A percentile compares a stretch with the other conserved stretches of the same genome.
Evolutionary conservation across 2,888 invertebrate species (phyloP).

Genomic region (Agrotis ipsilon): DNA sequence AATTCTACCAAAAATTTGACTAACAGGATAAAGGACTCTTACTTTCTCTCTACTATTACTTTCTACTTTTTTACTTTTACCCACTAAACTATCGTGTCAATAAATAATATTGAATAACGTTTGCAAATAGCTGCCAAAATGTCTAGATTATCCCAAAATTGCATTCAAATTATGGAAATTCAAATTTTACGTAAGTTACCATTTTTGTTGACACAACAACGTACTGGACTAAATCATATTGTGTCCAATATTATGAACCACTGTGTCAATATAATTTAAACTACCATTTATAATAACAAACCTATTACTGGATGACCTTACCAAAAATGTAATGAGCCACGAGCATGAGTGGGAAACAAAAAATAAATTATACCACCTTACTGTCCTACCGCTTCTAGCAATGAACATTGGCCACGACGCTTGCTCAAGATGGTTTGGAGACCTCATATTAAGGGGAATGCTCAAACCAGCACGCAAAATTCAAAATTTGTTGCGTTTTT

Average conservation of each 20-base stretch:
- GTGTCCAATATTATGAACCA: not conserved
- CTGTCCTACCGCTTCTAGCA: no score
- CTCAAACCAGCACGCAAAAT: no score
- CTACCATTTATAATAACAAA: not conserved
- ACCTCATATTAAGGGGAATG: no score
- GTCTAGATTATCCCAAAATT: not conserved
- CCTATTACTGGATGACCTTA: not conserved
- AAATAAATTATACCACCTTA: not conserved
- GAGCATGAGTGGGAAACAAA: not conserved
- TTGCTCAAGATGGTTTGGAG: no score
- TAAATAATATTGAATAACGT: no score
- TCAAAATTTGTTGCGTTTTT: no score
- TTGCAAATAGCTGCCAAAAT: no score
- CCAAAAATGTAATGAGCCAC: not conserved
- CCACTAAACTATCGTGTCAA: slow-evolving; percentile 5
- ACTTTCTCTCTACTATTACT: no score
- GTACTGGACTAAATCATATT: slow-evolving; percentile 3
- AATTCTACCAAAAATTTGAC: no score
- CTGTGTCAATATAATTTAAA: not conserved
- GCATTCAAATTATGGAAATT: not conserved
- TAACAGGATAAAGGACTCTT: no score
- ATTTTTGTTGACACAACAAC: not conserved
- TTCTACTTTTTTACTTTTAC: no score
- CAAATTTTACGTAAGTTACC: not conserved
- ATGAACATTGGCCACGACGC: no score